phyloP scores from a whole-genome alignment of 2,888 invertebrate genomes.

The Pimpla rufipes region DNA sequence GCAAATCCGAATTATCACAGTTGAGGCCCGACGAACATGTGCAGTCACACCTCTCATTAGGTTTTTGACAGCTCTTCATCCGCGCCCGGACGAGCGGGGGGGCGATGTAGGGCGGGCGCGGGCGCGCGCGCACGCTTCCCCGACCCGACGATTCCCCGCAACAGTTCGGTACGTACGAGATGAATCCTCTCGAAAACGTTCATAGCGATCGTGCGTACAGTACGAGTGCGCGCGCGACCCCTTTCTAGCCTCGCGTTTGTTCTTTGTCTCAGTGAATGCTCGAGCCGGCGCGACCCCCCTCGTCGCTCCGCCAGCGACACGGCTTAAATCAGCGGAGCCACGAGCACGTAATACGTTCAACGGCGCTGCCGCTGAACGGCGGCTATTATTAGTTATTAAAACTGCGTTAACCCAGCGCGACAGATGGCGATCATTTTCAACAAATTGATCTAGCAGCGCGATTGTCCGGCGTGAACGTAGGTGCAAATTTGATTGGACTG shows the following conservation, averaged over 20 bases:
- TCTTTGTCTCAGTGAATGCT: conserved; percentile 82
- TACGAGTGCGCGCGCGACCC: conserved; percentile 63
- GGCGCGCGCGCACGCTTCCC: conserved; percentile 75
- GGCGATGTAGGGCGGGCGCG: no score
- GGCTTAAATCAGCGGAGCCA: conserved; percentile 79
- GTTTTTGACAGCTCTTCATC: conserved; percentile 85
- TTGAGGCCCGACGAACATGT: conserved; percentile 82
- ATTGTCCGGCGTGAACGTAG: neutral
- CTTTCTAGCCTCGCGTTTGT: conserved; percentile 78
- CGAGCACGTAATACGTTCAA: conserved; percentile 74
- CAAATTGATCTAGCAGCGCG: neutral
- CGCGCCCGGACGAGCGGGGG: conserved; percentile 78
- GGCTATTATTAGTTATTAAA: conserved; percentile 8
- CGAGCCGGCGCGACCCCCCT: conserved; percentile 74
- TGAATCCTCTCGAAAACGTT: conserved; percentile 69
- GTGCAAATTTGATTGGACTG: neutral
- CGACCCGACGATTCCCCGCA: conserved; percentile 59
- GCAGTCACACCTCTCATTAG: conserved; percentile 86
- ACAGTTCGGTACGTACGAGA: conserved; percentile 43
- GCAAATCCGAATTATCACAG: conserved; percentile 79
- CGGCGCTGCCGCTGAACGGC: conserved; percentile 41
- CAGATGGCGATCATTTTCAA: conserved; percentile 16
- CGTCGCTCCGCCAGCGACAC: conserved; percentile 61
- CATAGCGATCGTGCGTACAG: conserved; percentile 65
- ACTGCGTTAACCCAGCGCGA: conserved; percentile 2